Conservation (phyloP, 2,113 vertebrate genomes). For the Scophthalmus maximus region DNA sequence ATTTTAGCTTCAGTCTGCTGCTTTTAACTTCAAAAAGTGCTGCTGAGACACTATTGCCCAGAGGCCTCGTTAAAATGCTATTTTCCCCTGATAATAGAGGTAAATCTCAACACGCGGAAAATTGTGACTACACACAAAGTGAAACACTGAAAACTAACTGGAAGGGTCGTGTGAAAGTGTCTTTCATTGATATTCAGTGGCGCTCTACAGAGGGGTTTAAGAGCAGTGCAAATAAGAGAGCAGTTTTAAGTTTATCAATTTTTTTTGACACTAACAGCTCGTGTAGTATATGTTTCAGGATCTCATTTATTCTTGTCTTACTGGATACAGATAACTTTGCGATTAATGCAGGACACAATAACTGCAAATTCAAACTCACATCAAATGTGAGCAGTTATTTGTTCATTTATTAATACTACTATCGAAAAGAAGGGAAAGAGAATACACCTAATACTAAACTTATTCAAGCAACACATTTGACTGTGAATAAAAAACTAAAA, state of each 20-base stretch:
- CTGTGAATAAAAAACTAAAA: no score
- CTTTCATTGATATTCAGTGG: slow-evolving; percentile 35
- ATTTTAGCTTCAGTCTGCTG: slow-evolving; percentile 55
- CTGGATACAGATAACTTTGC: no score
- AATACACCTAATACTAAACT: no score
- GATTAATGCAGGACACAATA: not conserved
- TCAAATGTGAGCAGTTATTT: not conserved
- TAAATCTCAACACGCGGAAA: slow-evolving; percentile 17
- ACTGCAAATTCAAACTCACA: not conserved
- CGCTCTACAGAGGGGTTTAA: slow-evolving; percentile 3
- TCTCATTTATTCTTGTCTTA: no score
- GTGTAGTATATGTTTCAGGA: no score
- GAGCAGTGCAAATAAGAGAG: not conserved
- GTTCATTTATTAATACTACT: not conserved
- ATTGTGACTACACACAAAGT: not conserved
- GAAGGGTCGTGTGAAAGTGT: not conserved
- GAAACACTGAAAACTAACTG: slow-evolving; percentile 11
- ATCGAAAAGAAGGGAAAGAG: no score
- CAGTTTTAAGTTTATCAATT: not conserved
- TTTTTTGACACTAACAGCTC: not conserved
- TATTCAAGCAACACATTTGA: no score
- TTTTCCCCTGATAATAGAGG: slow-evolving; percentile 37
- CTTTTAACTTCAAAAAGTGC: slow-evolving; percentile 63
- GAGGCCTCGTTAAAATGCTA: slow-evolving; percentile 53
- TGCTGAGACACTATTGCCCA: slow-evolving; percentile 42